These are phyloP conservation scores for Scomber japonicus DNA, from an alignment of 2,113 vertebrate species.

Conservation along the genomic window DNA sequence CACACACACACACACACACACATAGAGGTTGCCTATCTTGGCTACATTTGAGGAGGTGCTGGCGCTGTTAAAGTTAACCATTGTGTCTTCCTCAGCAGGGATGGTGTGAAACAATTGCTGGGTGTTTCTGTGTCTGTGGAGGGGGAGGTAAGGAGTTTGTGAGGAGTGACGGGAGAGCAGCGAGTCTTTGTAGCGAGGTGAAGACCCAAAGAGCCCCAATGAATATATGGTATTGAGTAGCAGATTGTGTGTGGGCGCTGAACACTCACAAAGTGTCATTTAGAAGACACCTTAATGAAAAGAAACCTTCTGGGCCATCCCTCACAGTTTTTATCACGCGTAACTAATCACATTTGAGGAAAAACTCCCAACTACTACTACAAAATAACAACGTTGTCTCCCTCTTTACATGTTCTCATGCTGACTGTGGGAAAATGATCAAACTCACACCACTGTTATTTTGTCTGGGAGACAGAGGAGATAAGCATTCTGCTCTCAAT, in stretches of 20 bases:
- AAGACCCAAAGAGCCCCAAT: slow-evolving; percentile 49
- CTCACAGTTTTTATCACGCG: neutral
- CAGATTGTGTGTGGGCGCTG: slow-evolving; percentile 67
- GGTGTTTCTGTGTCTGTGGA: slow-evolving; percentile 8
- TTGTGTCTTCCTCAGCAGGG: slow-evolving; percentile 73
- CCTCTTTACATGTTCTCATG: neutral
- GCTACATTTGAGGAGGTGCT: slow-evolving; percentile 62
- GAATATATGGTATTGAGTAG: slow-evolving; percentile 66
- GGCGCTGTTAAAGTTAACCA: slow-evolving; percentile 76
- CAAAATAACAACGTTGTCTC: neutral
- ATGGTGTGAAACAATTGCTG: slow-evolving; percentile 48
- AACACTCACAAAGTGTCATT: slow-evolving; percentile 19
- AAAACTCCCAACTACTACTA: neutral
- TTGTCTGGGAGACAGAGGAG: neutral
- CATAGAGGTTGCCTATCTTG: slow-evolving; percentile 13
- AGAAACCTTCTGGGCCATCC: slow-evolving; percentile 16
- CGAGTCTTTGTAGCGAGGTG: slow-evolving; percentile 36
- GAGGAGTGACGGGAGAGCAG: slow-evolving; percentile 41
- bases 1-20: slow-evolving; percentile 31
- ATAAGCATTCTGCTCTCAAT: neutral
- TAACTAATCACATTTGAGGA: neutral
- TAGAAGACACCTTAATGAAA: neutral
- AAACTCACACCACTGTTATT: neutral
- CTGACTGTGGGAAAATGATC: neutral
- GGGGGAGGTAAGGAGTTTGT: slow-evolving; percentile 13